Conservation (phyloP, 2,888 invertebrate species). For the Prostheceraeus crozeri region DNA sequence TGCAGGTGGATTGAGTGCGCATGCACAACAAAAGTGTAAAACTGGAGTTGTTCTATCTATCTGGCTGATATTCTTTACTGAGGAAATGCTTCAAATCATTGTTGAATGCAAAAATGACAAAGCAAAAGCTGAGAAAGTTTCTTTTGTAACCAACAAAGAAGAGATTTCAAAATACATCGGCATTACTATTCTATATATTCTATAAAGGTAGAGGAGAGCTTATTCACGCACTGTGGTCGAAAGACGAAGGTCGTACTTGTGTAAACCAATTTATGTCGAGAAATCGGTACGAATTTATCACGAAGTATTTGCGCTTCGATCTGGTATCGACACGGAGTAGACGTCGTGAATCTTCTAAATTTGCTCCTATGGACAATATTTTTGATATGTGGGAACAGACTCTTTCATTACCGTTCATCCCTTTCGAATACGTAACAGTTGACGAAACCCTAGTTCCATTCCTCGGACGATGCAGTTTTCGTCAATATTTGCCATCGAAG, state of each 20-base stretch:
- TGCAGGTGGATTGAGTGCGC: neutral
- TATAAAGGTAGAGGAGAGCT: constrained; percentile 1
- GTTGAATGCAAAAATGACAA: neutral
- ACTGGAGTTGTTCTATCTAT: neutral
- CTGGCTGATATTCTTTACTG: neutral
- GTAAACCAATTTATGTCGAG: constrained; percentile 13
- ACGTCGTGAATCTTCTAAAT: neutral
- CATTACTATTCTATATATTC: constrained; percentile 2
- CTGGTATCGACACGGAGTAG: neutral
- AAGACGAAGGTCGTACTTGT: constrained; percentile 10
- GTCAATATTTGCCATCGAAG: too few relatives aligned
- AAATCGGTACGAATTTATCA: constrained; percentile 5
- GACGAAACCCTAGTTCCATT: constrained; percentile 21
- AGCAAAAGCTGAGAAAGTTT: too few relatives aligned
- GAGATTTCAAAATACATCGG: too few relatives aligned
- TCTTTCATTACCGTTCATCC: neutral
- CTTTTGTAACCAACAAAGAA: too few relatives aligned
- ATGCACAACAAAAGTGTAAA: neutral
- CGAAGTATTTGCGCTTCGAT: constrained; percentile 2
- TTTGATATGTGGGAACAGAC: constrained; percentile 19
- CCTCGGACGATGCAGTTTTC: too few relatives aligned
- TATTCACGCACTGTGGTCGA: neutral
- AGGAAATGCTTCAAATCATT: neutral
- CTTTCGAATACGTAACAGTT: constrained; percentile 6
- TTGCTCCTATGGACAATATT: constrained; percentile 11